Evolutionary conservation across 2,113 vertebrate species (phyloP).

Genomic region (Oncorhynchus clarkii): DNA sequence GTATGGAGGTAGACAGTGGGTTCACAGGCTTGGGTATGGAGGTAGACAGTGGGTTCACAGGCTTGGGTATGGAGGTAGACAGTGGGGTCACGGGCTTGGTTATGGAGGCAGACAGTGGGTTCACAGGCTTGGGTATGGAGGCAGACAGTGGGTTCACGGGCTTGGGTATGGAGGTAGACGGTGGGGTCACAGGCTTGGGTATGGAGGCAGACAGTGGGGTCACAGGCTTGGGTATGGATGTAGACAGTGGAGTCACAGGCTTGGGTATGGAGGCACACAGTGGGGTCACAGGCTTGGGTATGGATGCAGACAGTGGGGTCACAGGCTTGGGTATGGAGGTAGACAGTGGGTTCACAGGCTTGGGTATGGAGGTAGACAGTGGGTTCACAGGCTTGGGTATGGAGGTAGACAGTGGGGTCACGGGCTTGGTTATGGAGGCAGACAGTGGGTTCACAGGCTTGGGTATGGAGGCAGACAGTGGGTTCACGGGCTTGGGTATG

Average conservation of each 20-base stretch:
- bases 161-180: too few relatives aligned
- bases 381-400: constrained; percentile 5
- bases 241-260: too few relatives aligned
- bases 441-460: neutral
- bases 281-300: neutral
- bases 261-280: too few relatives aligned
- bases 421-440: constrained; percentile 8
- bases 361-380: constrained; percentile 9
- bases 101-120: constrained; percentile 12
- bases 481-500: neutral
- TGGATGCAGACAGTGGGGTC: constrained; percentile 18
- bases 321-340: constrained; percentile 1
- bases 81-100: constrained; percentile 9
- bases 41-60: constrained; percentile 19
- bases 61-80: constrained; percentile 8
- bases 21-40: constrained; percentile 8
- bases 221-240: too few relatives aligned
- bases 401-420: constrained; percentile 18
- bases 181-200: too few relatives aligned
- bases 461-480: too few relatives aligned
- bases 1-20: constrained; percentile 8
- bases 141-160: neutral
- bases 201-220: too few relatives aligned
- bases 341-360: constrained; percentile 17
- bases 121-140: constrained; percentile 12